A percentile compares a stretch with the other conserved stretches of the same genome.
phyloP scores from a whole-genome alignment of 2,797 vertebrate genomes.

The Arremon brunneinucha region DNA sequence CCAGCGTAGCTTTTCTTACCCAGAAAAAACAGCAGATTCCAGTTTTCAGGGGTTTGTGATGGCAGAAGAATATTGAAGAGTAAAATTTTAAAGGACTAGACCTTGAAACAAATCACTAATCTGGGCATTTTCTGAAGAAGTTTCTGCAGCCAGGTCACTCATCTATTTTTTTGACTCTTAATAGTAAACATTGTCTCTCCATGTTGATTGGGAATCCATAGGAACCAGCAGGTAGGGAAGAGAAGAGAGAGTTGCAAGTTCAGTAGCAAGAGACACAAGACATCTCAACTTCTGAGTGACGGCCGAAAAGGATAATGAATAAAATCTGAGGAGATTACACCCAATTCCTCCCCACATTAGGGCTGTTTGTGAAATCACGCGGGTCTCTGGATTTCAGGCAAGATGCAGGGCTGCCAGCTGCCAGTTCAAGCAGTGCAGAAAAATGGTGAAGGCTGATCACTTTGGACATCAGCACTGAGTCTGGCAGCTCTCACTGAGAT shows the following conservation, averaged over 20 bases:
- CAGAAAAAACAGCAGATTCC: background rate
- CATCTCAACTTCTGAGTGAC: too few relatives aligned
- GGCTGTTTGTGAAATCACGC: background rate
- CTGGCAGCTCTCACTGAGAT: rapidly evolving
- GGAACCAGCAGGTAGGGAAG: background rate
- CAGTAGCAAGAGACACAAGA: background rate
- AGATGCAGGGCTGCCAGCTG: background rate
- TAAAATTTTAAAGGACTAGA: background rate
- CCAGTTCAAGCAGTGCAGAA: background rate
- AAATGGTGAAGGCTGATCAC: background rate
- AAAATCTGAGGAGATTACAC: background rate
- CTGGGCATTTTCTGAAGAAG: background rate
- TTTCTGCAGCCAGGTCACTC: background rate
- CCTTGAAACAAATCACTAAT: background rate
- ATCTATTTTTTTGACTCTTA: background rate
- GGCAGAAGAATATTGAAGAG: background rate
- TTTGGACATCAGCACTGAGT: background rate
- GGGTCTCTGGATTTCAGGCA: background rate
- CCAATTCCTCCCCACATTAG: rapidly evolving
- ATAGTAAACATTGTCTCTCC: background rate
- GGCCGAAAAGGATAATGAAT: background rate
- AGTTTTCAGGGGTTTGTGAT: background rate
- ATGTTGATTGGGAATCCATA: background rate
- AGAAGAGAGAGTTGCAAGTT: background rate
- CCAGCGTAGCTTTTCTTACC: background rate